Conservation (phyloP, 2,113 vertebrate genomes). For the Balaenoptera acutorostrata region DNA sequence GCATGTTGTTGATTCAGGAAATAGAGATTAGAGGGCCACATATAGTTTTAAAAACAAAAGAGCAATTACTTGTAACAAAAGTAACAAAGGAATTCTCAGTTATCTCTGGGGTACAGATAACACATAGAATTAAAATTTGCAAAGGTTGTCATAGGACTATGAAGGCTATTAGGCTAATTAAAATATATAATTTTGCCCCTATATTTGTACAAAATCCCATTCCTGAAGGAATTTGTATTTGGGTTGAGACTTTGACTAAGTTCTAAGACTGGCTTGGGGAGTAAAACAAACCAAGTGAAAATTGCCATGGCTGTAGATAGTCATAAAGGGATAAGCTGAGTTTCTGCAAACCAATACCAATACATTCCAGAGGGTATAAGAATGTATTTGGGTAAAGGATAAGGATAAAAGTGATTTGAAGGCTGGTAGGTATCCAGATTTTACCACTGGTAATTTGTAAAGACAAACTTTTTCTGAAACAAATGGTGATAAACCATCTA, state of each 20-base stretch:
- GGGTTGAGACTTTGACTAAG: slow-evolving; percentile 15
- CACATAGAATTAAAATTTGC: not conserved
- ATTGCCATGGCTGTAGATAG: not conserved
- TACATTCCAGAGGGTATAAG: not conserved
- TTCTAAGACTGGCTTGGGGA: not conserved
- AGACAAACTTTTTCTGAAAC: not conserved
- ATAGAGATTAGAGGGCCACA: not conserved
- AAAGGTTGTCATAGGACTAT: not conserved
- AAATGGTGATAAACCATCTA: not conserved
- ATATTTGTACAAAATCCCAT: not conserved
- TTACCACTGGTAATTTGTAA: slow-evolving; percentile 6
- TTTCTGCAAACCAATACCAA: slow-evolving; percentile 8
- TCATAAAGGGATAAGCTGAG: not conserved
- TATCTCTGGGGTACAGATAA: not conserved
- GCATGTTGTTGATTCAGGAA: not conserved
- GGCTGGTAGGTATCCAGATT: not conserved
- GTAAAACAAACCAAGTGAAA: slow-evolving; percentile 21
- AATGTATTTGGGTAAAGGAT: not conserved
- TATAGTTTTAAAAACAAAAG: not conserved
- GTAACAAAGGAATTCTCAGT: not conserved
- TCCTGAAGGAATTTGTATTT: slow-evolving; percentile 9
- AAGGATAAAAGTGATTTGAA: not conserved
- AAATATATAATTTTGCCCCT: not conserved
- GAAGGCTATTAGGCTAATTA: not conserved
- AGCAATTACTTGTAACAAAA: not conserved